A percentile compares a stretch with the other conserved stretches of the same genome.
phyloP scores from a whole-genome alignment of 2,888 invertebrate species.

The Leptopilina drosophilae region DNA sequence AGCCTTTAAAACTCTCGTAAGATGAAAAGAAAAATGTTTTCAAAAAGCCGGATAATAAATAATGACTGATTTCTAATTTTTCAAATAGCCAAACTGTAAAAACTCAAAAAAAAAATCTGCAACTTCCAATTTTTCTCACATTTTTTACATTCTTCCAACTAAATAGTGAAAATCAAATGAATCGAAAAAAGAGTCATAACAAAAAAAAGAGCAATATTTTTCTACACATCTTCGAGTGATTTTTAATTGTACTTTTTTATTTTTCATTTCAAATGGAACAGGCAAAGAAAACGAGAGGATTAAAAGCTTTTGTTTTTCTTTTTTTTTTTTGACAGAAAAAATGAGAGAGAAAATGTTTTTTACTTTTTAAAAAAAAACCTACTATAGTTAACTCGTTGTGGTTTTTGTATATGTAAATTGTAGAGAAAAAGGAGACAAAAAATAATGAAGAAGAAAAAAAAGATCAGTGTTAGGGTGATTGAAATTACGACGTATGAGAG shows the following conservation, averaged over 20 bases:
- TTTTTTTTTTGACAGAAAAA: conserved; percentile 8
- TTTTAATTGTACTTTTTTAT: background rate
- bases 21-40: conserved; percentile 15
- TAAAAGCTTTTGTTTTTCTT: conserved; percentile 33
- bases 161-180: background rate
- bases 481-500: conserved; percentile 55
- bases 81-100: background rate
- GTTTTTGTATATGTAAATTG: conserved; percentile 26
- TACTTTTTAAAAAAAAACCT: background rate
- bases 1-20: conserved; percentile 21
- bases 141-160: background rate
- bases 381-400: conserved; percentile 15
- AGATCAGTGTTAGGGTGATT: conserved; percentile 52
- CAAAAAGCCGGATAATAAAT: background rate
- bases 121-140: background rate
- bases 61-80: background rate
- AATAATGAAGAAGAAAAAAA: conserved; percentile 40
- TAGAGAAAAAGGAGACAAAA: conserved; percentile 31
- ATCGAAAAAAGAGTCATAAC: background rate
- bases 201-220: conserved; percentile 23
- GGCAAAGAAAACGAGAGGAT: conserved; percentile 3
- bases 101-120: background rate
- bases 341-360: conserved; percentile 12
- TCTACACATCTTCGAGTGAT: conserved; percentile 19
- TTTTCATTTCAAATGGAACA: background rate